phyloP scores from a whole-genome alignment of 2,888 invertebrate species.

The Habrosyne pyritoides region DNA sequence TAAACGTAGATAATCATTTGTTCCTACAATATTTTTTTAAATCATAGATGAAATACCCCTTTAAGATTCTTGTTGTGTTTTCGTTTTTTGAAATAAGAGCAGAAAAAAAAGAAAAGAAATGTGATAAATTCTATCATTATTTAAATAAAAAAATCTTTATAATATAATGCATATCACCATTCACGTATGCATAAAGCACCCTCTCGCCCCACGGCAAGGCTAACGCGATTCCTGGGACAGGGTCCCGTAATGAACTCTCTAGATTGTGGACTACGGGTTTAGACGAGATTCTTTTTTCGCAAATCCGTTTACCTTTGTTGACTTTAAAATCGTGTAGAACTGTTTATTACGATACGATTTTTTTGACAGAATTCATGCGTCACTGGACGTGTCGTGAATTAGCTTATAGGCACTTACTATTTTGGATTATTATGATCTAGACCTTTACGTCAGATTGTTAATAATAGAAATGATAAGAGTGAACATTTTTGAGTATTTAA shows the following conservation, averaged over 20 bases:
- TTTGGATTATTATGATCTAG: too few species aligned
- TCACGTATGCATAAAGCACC: constrained; percentile 26
- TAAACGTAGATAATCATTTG: too few species aligned
- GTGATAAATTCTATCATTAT: neutral
- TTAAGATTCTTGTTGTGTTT: too few species aligned
- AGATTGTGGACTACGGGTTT: constrained; percentile 14
- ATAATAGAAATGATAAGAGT: neutral
- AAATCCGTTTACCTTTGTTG: constrained; percentile 54
- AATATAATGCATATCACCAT: constrained; percentile 33
- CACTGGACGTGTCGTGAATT: too few species aligned
- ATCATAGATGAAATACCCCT: too few species aligned
- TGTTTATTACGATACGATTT: constrained; percentile 16
- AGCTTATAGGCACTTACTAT: neutral
- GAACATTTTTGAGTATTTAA: neutral
- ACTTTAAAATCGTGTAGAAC: constrained; percentile 36
- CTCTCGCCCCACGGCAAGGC: constrained; percentile 23
- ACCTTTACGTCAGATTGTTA: neutral
- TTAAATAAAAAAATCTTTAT: neutral
- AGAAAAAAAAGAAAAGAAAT: neutral
- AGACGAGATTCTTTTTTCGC: constrained; percentile 26
- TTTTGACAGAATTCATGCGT: neutral
- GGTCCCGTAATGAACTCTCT: constrained; percentile 55
- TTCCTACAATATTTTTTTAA: too few species aligned
- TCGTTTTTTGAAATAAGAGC: neutral
- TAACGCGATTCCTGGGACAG: constrained; percentile 29